Percentiles rank a stretch among this genome's conserved stretches.
Evolutionary conservation across 2,888 invertebrate species (phyloP).

Genomic region (Drosophila planitibia): DNA sequence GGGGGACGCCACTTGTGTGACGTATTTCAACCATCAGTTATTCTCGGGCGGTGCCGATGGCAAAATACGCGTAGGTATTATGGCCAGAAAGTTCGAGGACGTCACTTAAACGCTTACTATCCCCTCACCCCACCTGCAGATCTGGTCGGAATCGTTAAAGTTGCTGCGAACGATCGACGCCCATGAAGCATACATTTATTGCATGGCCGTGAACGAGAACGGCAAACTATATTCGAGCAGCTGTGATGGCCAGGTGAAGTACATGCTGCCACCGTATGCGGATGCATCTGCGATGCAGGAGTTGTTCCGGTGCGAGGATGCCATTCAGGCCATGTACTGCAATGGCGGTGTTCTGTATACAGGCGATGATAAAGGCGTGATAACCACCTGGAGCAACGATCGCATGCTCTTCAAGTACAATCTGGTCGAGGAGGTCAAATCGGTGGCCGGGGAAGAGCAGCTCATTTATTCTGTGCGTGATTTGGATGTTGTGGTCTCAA

Average conservation of each 20-base stretch:
- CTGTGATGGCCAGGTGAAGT: slow-evolving; percentile 84
- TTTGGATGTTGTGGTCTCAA: slow-evolving; percentile 83
- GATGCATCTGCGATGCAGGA: slow-evolving; percentile 71
- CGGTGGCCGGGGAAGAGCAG: slow-evolving; percentile 81
- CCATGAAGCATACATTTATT: slow-evolving; percentile 84
- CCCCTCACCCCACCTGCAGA: slow-evolving; percentile 60
- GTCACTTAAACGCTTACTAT: slow-evolving; percentile 1
- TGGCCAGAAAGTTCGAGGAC: background rate
- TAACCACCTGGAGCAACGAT: slow-evolving; percentile 84
- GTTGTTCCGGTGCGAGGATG: slow-evolving; percentile 82
- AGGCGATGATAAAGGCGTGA: slow-evolving; percentile 85
- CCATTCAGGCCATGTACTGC: slow-evolving; percentile 83
- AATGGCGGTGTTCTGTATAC: slow-evolving; percentile 82
- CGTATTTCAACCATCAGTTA: slow-evolving; percentile 77
- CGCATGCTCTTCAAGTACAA: slow-evolving; percentile 85
- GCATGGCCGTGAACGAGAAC: slow-evolving; percentile 80
- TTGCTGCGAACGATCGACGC: slow-evolving; percentile 78
- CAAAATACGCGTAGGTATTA: slow-evolving; percentile 83
- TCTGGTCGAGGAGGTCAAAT: slow-evolving; percentile 84
- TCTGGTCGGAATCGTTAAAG: slow-evolving; percentile 84
- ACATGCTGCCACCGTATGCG: slow-evolving; percentile 79
- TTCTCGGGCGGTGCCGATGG: slow-evolving; percentile 85
- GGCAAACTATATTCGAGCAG: slow-evolving; percentile 85
- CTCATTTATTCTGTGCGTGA: slow-evolving; percentile 84
- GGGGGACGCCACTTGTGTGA: slow-evolving; percentile 83